Base-by-base conservation (phyloP, 2,797 vertebrate species). In the Sphenodon punctatus region DNA sequence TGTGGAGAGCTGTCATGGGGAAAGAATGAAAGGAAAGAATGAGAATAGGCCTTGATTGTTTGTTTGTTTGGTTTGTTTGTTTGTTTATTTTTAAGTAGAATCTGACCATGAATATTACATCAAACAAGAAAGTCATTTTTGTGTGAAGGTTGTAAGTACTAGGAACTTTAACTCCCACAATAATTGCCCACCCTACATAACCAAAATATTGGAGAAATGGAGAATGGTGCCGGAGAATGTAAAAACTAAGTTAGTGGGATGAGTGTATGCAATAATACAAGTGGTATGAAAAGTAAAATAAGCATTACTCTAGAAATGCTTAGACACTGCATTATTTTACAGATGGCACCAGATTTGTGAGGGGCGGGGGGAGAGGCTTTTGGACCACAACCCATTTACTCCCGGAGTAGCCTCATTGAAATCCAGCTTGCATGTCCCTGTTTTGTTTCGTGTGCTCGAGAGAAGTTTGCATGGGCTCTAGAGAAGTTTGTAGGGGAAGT, bases 51-150 rank as follows among this genome's bases (percentile, higher is more conserved):
- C 49, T 87, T 23, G n/a, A n/a, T n/a, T n/a, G n/a, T n/a, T n/a
- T n/a, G n/a, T n/a, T n/a, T n/a, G n/a, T n/a, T n/a, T n/a, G n/a
- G n/a, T n/a, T n/a, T n/a, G n/a, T n/a, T n/a, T n/a, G n/a, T n/a
- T n/a, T n/a, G n/a, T 36, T 46, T n/a, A 5, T 13, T 66, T 77
- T 2, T 0, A 41, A 80, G 53, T 17, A n/a, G 25, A 16, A 27
- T 53, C 14, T 0, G 0, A 67, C 5, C 5, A 5, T 58, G 53
- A 30, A 41, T 19, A 7, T 60, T 84, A 39, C 32, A 1, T 0
- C 20, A 7, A 14, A 17, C 43, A 68, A 74, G 39, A 61, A 58
- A 79, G 19, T 60, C 5, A 41, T 6, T 78, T 66, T 63, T 60
- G 12, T 43, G 5, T 0, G 0, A 55, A 36, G 13, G 39, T 61